These are phyloP conservation scores for Perodicticus potto DNA, from an alignment of 2,797 vertebrate species.

Conservation along the genomic window DNA sequence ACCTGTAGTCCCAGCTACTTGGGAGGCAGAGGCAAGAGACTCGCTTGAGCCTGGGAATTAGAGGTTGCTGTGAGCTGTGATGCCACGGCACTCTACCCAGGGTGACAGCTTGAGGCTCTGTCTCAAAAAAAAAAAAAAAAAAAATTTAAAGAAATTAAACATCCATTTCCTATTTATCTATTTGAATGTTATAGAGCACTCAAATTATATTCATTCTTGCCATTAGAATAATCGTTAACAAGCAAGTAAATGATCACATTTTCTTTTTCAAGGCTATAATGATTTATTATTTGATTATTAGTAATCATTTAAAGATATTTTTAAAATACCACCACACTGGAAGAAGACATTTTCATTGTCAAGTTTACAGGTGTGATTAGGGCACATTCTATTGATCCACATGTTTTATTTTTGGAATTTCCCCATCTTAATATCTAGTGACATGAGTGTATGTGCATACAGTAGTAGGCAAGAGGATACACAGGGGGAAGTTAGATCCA, in stretches of 20 bases:
- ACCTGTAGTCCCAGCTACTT: too few relatives aligned
- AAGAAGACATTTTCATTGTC: neutral
- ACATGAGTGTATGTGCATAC: too few relatives aligned
- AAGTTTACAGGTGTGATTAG: neutral
- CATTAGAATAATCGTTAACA: slow-evolving; percentile 12
- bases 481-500: rapidly evolving
- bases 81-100: too few relatives aligned
- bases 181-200: neutral
- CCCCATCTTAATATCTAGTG: neutral
- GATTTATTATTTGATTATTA: slow-evolving; percentile 31
- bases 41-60: too few relatives aligned
- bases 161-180: neutral
- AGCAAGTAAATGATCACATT: neutral
- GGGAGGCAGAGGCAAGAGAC: too few relatives aligned
- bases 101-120: too few relatives aligned
- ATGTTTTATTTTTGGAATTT: neutral
- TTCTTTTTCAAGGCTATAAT: neutral
- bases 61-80: too few relatives aligned
- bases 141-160: slow-evolving; percentile 34
- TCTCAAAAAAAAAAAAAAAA: too few relatives aligned
- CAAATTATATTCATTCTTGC: neutral
- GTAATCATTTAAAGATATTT: neutral
- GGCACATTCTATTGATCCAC: neutral
- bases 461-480: neutral
- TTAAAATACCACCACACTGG: neutral